These are phyloP conservation scores for Thera obeliscata DNA, from an alignment of 2,888 invertebrate species.

Conservation along the genomic window DNA sequence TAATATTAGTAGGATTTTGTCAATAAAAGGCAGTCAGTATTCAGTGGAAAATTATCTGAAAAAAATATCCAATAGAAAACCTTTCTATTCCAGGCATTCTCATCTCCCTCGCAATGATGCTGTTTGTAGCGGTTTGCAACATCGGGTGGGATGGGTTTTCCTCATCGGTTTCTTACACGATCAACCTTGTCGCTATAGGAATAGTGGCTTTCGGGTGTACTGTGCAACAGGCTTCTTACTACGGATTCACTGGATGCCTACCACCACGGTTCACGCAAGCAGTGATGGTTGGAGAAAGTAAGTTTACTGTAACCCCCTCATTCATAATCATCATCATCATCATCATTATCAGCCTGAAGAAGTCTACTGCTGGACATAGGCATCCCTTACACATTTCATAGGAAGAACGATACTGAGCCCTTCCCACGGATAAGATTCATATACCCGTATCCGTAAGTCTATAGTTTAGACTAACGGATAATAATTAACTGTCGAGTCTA, in stretches of 20 bases:
- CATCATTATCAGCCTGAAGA: not conserved
- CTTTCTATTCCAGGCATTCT: conserved; percentile 86
- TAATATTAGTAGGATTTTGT: too few species aligned
- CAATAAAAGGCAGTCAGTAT: too few species aligned
- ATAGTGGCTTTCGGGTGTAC: conserved; percentile 95
- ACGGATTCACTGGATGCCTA: conserved; percentile 96
- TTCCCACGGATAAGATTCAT: too few species aligned
- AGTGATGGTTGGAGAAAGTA: conserved; percentile 97
- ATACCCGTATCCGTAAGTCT: too few species aligned
- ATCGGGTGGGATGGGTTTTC: conserved; percentile 94
- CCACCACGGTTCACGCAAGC: conserved; percentile 96
- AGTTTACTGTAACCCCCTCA: conserved; percentile 53
- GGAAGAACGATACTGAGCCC: too few species aligned
- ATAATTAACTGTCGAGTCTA: too few species aligned
- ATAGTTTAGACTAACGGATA: too few species aligned
- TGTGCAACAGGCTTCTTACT: conserved; percentile 97
- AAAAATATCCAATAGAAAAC: not conserved
- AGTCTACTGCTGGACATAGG: too few species aligned
- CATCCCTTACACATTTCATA: not conserved
- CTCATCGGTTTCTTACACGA: conserved; percentile 90
- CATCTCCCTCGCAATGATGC: conserved; percentile 91
- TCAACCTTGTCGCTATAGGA: conserved; percentile 93
- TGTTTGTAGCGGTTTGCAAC: conserved; percentile 93
- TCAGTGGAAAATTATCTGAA: too few species aligned
- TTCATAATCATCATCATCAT: not conserved